Evolutionary conservation across 2,888 invertebrate species (phyloP).

Genomic region (Oconnorella tubifera): DNA sequence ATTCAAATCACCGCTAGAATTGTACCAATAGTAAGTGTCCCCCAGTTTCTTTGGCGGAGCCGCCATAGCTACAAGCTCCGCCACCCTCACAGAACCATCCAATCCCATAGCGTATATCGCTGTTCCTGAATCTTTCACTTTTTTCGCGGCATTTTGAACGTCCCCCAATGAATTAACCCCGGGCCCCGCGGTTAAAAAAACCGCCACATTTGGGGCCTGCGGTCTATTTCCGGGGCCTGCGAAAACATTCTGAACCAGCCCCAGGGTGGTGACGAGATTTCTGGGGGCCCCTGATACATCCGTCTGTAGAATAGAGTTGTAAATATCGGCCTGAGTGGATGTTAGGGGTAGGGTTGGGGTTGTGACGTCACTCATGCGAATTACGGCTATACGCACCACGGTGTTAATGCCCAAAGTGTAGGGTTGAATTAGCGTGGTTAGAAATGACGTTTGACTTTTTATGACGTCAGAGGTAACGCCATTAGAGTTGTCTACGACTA

Average conservation of each 20-base stretch:
- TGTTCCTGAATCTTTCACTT: neutral
- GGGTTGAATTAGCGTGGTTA: too few species aligned
- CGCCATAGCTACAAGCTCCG: neutral
- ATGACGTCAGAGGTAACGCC: neutral
- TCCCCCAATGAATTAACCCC: neutral
- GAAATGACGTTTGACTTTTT: too few species aligned
- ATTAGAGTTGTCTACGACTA: neutral
- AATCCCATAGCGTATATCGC: neutral
- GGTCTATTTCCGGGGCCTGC: neutral
- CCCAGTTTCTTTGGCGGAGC: constrained; percentile 1
- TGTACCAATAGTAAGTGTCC: neutral
- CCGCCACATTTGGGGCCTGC: neutral
- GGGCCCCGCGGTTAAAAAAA: neutral
- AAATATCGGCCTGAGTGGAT: neutral
- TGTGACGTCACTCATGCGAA: neutral
- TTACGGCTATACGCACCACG: too few species aligned
- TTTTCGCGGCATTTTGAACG: neutral
- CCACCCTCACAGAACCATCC: neutral
- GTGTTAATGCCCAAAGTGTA: too few species aligned
- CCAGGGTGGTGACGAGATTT: neutral
- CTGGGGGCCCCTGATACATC: neutral
- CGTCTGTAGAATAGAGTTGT: neutral
- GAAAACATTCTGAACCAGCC: neutral
- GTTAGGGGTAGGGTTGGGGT: neutral
- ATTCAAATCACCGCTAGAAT: neutral